Conservation (phyloP, 2,797 vertebrate genomes). For the Notoglanidium macrostoma region DNA sequence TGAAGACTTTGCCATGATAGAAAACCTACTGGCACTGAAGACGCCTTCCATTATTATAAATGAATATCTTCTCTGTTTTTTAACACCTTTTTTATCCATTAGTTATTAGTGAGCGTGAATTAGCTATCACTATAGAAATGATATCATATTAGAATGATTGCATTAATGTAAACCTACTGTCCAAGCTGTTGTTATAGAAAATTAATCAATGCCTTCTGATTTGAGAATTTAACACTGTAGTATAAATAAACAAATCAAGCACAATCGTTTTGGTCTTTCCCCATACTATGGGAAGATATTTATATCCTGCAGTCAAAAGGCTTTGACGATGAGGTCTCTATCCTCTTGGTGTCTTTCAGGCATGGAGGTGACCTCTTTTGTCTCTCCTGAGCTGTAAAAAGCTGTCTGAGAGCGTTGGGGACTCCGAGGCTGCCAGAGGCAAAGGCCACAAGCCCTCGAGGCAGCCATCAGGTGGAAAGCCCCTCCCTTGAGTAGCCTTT, state of each 20-base stretch:
- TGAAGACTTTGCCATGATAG: neutral
- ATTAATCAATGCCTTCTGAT: neutral
- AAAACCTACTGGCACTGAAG: neutral
- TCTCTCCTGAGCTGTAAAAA: slow-evolving; percentile 78
- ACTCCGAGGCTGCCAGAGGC: slow-evolving; percentile 45
- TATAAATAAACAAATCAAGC: neutral
- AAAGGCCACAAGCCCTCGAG: slow-evolving; percentile 43
- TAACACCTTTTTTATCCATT: neutral
- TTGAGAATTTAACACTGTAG: neutral
- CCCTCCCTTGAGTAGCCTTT: slow-evolving; percentile 26
- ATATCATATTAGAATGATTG: neutral
- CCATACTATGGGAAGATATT: neutral
- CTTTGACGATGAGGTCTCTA: slow-evolving; percentile 34
- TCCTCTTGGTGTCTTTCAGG: slow-evolving; percentile 72
- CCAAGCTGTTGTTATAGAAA: neutral
- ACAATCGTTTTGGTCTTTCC: neutral
- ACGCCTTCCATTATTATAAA: neutral
- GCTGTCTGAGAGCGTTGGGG: slow-evolving; percentile 68
- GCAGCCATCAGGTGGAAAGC: slow-evolving; percentile 42
- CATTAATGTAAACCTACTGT: neutral
- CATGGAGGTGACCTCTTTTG: slow-evolving; percentile 69
- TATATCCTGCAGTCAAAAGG: slow-evolving; percentile 6
- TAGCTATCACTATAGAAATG: neutral
- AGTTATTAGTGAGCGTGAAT: neutral
- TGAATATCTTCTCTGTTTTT: neutral